Percentiles rank a stretch among this genome's conserved stretches.
Evolutionary conservation across 2,797 vertebrate genomes (phyloP).

Genomic region (Neostethus bicornis): DNA sequence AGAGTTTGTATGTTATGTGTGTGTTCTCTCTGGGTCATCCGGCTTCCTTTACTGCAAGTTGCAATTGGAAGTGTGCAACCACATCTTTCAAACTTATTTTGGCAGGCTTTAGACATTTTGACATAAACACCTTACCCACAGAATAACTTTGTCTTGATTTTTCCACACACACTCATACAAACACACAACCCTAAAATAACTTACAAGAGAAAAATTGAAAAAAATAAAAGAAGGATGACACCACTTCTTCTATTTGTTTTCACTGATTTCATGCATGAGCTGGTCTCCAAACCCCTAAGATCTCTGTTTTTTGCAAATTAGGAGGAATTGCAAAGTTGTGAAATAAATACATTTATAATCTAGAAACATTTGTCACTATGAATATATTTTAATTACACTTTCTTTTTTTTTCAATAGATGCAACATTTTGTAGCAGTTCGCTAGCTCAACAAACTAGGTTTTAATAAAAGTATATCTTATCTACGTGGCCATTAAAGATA

Average conservation of each 20-base stretch:
- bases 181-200: conserved; percentile 48
- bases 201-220: conserved; percentile 54
- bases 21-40: too few relatives aligned
- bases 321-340: neutral
- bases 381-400: too few relatives aligned
- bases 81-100: conserved; percentile 1
- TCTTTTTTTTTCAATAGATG: too few relatives aligned
- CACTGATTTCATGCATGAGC: conserved; percentile 18
- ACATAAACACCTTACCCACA: neutral
- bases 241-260: conserved; percentile 56
- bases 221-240: conserved; percentile 45
- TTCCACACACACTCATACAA: conserved; percentile 8
- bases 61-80: neutral
- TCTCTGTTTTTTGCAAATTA: conserved; percentile 9
- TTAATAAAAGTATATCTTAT: too few relatives aligned
- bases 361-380: conserved; percentile 1
- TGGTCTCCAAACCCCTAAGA: conserved; percentile 23
- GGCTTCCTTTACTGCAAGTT: too few relatives aligned
- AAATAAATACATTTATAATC: neutral
- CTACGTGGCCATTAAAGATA: too few relatives aligned
- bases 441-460: too few relatives aligned
- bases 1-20: too few relatives aligned
- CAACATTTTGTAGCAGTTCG: too few relatives aligned
- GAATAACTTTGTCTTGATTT: conserved; percentile 29
- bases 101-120: neutral